Conservation (phyloP, 2,113 vertebrate species). For the Carassius auratus region DNA sequence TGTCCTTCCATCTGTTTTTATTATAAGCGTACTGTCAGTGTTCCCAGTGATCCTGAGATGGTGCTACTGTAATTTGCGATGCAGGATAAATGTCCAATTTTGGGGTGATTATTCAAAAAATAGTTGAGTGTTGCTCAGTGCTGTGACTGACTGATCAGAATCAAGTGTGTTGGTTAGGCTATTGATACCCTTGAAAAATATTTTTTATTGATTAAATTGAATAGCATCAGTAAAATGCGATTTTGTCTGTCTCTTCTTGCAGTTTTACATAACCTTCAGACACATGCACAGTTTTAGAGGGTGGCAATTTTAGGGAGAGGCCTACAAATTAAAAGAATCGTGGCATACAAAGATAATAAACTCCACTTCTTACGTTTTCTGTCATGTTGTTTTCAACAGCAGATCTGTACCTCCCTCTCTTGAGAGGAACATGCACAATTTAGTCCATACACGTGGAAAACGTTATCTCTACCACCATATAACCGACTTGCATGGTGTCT, state of each 20-base stretch:
- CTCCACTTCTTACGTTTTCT: neutral
- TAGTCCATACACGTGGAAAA: neutral
- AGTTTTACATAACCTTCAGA: neutral
- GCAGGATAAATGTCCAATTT: neutral
- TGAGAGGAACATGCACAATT: neutral
- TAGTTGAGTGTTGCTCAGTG: neutral
- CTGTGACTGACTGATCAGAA: neutral
- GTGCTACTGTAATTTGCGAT: neutral
- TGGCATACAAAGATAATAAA: neutral
- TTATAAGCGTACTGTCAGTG: neutral
- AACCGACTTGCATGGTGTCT: neutral
- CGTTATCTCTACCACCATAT: constrained; percentile 42
- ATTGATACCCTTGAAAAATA: neutral
- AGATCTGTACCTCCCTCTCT: neutral
- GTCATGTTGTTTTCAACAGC: constrained; percentile 12
- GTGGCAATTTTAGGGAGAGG: neutral
- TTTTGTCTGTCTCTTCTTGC: neutral
- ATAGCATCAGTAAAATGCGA: neutral
- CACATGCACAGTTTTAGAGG: neutral
- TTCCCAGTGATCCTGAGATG: neutral
- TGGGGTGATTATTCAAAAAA: neutral
- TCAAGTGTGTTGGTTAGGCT: neutral
- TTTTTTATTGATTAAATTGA: neutral
- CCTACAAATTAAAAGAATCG: neutral
- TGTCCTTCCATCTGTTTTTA: neutral